Base-by-base conservation (phyloP, 2,797 vertebrate species). In the Microcaecilia unicolor region DNA sequence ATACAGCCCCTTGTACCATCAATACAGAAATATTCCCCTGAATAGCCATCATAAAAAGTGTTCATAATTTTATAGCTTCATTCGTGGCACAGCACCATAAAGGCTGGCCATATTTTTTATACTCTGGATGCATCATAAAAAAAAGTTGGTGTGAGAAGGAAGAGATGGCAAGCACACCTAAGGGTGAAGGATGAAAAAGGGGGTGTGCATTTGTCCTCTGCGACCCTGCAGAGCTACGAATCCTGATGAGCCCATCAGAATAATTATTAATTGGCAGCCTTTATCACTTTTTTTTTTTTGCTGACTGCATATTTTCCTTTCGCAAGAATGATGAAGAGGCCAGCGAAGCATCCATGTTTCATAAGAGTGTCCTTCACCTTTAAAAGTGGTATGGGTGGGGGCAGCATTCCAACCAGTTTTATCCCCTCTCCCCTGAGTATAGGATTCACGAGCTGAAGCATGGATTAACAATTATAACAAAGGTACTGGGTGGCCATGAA, bases 21-120 rank as follows among this genome's bases (percentile, higher is more conserved):
- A 95, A 92, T 97, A 93, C 90, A 90, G 89, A 93, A 93, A 92
- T 91, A 92, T 92, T n/a, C 91, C 86, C 86, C 87, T 91, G 89
- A 94, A 97, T 93, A 89, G 88, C 92, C 90, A 81, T 93, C 93
- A 91, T 97, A 97, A 97, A 98, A 96, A 91, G 89, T 91, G 89
- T 91, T 95, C 92, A 94, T 97, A 95, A 96, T 98, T 97, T 97
- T 93, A 98, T 93, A 88, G 93, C 93, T 95, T 93, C 93, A 95
- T 97, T 97, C 90, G 87, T 89, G 62, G 88, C 91, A 91, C 81
- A 92, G 86, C 75, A 88, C 88, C 86, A 91, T 92, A 93, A 95
- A 93, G 87, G 87, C 84, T 88, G 85, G 87, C 84, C 83, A 92
- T 93, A 93, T 95, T 94, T 95, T 88, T 92, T 87, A 78, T 89